phyloP scores from a whole-genome alignment of 2,113 vertebrate species.

The Cyprinodon variegatus region DNA sequence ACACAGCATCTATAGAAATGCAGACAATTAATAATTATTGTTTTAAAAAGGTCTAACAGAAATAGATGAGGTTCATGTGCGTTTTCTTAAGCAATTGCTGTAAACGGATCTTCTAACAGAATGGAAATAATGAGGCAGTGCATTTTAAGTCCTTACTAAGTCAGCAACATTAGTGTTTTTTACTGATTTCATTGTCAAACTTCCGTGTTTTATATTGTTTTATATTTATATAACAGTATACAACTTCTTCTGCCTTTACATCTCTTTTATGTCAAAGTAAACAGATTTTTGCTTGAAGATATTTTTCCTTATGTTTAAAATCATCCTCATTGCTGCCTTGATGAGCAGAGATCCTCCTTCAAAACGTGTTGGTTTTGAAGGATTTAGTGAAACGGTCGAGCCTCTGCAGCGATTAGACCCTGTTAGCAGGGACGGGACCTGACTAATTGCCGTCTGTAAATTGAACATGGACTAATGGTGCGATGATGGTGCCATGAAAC shows the following conservation, averaged over 20 bases:
- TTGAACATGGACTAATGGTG: conserved; percentile 65
- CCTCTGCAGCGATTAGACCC: conserved; percentile 59
- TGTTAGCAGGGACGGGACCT: conserved; percentile 55
- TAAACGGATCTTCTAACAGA: background rate
- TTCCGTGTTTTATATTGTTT: background rate
- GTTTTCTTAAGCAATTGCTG: too few relatives aligned
- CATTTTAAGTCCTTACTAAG: too few relatives aligned
- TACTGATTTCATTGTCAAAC: too few relatives aligned
- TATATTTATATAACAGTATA: too few relatives aligned
- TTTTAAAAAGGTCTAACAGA: too few relatives aligned
- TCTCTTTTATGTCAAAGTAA: background rate
- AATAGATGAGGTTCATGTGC: background rate
- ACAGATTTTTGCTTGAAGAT: background rate
- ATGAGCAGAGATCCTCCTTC: too few relatives aligned
- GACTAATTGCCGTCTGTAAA: conserved; percentile 71
- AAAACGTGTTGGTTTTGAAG: conserved; percentile 19
- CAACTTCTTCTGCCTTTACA: background rate
- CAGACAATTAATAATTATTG: background rate
- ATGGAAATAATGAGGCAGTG: background rate
- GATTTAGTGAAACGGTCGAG: conserved; percentile 49
- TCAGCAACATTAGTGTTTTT: too few relatives aligned
- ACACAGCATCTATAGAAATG: background rate
- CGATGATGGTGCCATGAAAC: conserved; percentile 57
- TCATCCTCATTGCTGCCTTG: background rate
- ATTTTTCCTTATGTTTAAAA: background rate